A percentile compares a stretch with the other conserved stretches of the same genome.
These are phyloP conservation scores for Salticus scenicus DNA, from an alignment of 2,888 invertebrate species.

Conservation along the genomic window DNA sequence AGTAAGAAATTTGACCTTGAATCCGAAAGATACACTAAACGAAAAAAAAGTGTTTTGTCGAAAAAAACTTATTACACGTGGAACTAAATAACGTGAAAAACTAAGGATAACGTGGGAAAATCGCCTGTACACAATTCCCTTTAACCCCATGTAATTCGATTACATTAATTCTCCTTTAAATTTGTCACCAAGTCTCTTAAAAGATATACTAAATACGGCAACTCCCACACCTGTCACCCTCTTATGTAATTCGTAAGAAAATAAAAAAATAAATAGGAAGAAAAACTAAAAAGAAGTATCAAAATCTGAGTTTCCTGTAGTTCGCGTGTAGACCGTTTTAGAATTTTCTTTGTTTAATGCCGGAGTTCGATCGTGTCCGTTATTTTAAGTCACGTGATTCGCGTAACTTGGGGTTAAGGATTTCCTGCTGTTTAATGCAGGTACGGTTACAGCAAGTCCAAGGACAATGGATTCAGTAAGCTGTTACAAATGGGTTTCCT, in stretches of 20 bases:
- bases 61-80: too few relatives aligned
- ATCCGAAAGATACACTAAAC: too few relatives aligned
- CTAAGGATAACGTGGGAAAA: too few relatives aligned
- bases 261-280: background rate
- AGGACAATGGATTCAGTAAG: conserved; percentile 19
- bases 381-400: background rate
- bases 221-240: background rate
- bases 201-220: background rate
- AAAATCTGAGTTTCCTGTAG: background rate
- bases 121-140: too few relatives aligned
- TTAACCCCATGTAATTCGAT: too few relatives aligned
- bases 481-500: conserved; percentile 19
- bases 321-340: background rate
- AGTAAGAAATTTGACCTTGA: too few relatives aligned
- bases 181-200: too few relatives aligned
- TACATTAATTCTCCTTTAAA: too few relatives aligned
- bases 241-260: background rate
- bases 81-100: too few relatives aligned
- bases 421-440: conserved; percentile 14
- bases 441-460: conserved; percentile 16
- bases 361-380: background rate
- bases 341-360: conserved; percentile 2
- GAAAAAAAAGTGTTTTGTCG: too few relatives aligned
- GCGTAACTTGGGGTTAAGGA: conserved; percentile 8
- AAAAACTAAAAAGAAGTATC: background rate